phyloP scores from a whole-genome alignment of 30 jellyfish, hydroid and myxozoan species.

The Turritopsis dohrnii region DNA sequence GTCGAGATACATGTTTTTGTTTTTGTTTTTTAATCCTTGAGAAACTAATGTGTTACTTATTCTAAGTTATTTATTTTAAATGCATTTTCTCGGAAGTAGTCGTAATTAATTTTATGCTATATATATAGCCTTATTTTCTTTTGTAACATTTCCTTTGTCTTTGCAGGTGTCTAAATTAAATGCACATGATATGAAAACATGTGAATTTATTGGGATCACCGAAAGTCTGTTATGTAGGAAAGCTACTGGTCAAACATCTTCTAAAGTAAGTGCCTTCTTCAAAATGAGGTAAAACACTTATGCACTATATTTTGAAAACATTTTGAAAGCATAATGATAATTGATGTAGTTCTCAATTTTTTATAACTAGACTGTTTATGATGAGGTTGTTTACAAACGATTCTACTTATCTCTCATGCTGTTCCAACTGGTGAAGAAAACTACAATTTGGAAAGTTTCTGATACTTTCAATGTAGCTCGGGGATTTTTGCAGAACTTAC shows the following conservation, averaged over 20 bases:
- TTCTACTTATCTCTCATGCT: constrained; percentile 67
- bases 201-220: constrained; percentile 63
- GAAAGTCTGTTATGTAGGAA: constrained; percentile 71
- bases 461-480: constrained; percentile 46
- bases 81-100: too few relatives aligned
- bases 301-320: background rate
- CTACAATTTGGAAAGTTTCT: constrained; percentile 68
- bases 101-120: too few relatives aligned
- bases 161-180: constrained; percentile 50
- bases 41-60: too few relatives aligned
- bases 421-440: constrained; percentile 55
- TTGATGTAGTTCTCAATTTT: background rate
- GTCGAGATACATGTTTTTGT: too few relatives aligned
- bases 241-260: constrained; percentile 79
- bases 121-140: too few relatives aligned
- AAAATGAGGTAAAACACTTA: background rate
- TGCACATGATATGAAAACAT: constrained; percentile 59
- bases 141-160: too few relatives aligned
- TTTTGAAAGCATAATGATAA: background rate
- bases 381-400: constrained; percentile 60
- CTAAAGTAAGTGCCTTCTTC: constrained; percentile 38
- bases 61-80: too few relatives aligned
- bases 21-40: too few relatives aligned
- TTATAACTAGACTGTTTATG: constrained; percentile 35
- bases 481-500: constrained; percentile 75